Base-by-base conservation (phyloP, 2,888 invertebrate species). In the Alitta virens region DNA sequence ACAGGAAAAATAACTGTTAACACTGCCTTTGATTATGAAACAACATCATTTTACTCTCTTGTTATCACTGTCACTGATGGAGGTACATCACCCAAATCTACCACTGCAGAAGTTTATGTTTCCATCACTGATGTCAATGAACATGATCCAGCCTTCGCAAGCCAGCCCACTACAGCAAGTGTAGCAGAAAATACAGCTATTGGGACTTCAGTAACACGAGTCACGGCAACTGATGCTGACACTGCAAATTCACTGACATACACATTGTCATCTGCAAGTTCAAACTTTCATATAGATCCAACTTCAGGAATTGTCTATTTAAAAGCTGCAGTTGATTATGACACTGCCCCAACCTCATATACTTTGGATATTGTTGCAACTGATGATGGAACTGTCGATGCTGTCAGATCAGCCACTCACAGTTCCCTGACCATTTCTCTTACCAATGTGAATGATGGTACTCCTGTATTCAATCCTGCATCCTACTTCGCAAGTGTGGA, bases 41-140 rank as follows among this genome's bases (percentile, higher is more conserved):
- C 46, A 5, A 46, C n/a, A n/a, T n/a, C 46, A 21, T 21, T 46
- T 18, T 46, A 46, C 21, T 18, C n/a, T n/a, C 46, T 46, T 7
- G 46, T 46, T 7, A 46, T 46, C 5, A n/a, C 21, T n/a, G 46
- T 21, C 3, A 46, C 46, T 46, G 46, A 46, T 21, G 18, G 21
- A 3, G 46, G 46, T 5, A 46, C 46, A n/a, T 46, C 46, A n/a
- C 9, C 46, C 46, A 46, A 46, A n/a, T 18, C 46, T 9, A 21
- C 18, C n/a, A 46, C 46, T 3, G 46, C 46, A 5, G n/a, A 46
- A n/a, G 46, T 46, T 18, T n/a, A 46, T 21, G 46, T 46, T n/a
- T 18, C 46, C 46, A 46, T 46, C 46, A 53, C 26, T n/a, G 33
- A 53, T n/a, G 33, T 53, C 21, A 53, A 53, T 23, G 53, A 53